Evolutionary conservation across 2,888 invertebrate genomes (phyloP), one percentile per base, ranked within the genome.

Genomic region (Chrysolina haemoptera): DNA sequence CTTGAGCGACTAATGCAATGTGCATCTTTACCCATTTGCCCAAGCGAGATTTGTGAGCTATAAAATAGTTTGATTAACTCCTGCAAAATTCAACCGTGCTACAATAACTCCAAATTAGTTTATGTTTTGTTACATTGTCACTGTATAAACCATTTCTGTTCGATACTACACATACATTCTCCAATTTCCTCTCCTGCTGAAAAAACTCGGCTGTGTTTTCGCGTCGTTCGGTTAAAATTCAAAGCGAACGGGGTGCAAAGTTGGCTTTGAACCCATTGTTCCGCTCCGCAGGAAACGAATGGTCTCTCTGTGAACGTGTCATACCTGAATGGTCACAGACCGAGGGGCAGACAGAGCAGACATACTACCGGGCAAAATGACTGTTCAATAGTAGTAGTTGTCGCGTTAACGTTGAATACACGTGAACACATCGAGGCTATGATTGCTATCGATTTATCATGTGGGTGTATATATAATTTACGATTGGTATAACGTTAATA

Each of bases 391-490:
- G 43, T 71, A 35, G 43, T 66, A 65, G 71, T 53, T 62, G 71
- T 67, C 67, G 66, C 71, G 71, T 67, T 40, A 62, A 71, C 50
- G 62, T 71, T 67, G 66, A 55, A 59, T 62, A 62, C 62, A 71
- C 41, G 59, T 71, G 71, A 66, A 71, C 59, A 68, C 67, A 46
- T 62, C 27, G 55, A n/a, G 41, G 48, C 63, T 68, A 64, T 72
- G 43, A 69, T 69, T 48, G 59, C 62, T 64, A 77, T 77, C 68
- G 73, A 73, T 76, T 72, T 67, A 74, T 76, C 74, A 70, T 71
- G 70, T 74, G 67, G 72, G 72, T 77, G 72, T 68, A 74, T 74
- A 75, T 68, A 74, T 74, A 75, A 74, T 75, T 74, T 68, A 72
- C 70, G 68, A 77, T 72, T 70, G 71, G 53, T 64, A 68, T 71